These are phyloP conservation scores for Ferdinandea cuprea DNA, from an alignment of 2,888 invertebrate genomes.

Conservation along the genomic window DNA sequence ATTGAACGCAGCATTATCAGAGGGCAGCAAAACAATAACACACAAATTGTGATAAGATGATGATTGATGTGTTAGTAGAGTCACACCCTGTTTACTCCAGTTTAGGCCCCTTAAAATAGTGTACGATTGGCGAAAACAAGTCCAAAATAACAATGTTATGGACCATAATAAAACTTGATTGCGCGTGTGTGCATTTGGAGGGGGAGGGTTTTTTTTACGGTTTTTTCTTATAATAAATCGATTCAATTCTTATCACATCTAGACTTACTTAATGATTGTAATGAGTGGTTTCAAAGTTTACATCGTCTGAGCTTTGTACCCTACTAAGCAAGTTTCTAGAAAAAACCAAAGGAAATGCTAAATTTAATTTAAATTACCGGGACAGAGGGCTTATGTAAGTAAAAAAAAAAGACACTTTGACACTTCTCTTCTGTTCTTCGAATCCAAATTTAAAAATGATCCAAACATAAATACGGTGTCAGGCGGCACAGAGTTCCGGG, in stretches of 20 bases:
- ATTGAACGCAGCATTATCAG: constrained; percentile 12
- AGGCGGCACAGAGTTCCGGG: constrained; percentile 30
- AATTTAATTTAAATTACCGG: no score
- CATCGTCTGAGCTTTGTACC: constrained; percentile 49
- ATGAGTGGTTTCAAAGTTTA: constrained; percentile 65
- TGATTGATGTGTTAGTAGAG: neutral
- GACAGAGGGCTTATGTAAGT: no score
- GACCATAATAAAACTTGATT: neutral
- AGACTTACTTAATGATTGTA: constrained; percentile 46
- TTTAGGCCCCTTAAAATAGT: constrained; percentile 11
- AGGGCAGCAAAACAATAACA: constrained; percentile 56
- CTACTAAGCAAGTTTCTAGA: neutral
- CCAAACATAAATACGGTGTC: no score
- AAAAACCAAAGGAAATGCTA: neutral
- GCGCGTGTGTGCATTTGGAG: constrained; percentile 1
- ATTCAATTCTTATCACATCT: constrained; percentile 39
- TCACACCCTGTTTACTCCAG: constrained; percentile 30
- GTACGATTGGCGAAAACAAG: constrained; percentile 6
- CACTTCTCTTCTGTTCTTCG: no score
- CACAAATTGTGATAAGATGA: constrained; percentile 38
- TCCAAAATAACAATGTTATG: neutral
- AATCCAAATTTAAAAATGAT: neutral
- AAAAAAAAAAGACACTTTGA: no score
- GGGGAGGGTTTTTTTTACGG: neutral
- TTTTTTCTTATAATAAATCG: constrained; percentile 25